phyloP scores from a whole-genome alignment of 2,797 vertebrate species.

The Xenentodon cancila region DNA sequence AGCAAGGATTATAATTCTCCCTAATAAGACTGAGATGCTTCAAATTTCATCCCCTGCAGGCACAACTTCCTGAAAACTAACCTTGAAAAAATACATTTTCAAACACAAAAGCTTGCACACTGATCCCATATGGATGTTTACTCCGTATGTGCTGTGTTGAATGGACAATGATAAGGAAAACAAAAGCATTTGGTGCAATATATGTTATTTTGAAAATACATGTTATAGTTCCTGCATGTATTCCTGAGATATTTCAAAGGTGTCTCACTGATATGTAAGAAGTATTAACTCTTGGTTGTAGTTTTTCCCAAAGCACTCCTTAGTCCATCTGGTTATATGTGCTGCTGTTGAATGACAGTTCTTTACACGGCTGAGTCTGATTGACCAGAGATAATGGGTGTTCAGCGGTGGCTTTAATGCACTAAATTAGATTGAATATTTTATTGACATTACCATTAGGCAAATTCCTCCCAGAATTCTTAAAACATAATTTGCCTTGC shows the following conservation, averaged over 20 bases:
- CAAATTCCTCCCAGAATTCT: too few relatives aligned
- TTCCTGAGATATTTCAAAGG: slow-evolving; percentile 33
- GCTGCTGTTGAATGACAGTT: too few relatives aligned
- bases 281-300: too few relatives aligned
- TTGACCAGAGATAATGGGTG: too few relatives aligned
- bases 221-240: slow-evolving; percentile 2
- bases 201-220: slow-evolving; percentile 35
- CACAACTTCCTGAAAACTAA: slow-evolving; percentile 2
- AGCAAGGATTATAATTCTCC: slow-evolving; percentile 57
- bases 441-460: too few relatives aligned
- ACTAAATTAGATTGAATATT: too few relatives aligned
- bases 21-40: slow-evolving; percentile 17
- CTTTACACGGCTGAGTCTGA: too few relatives aligned
- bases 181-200: slow-evolving; percentile 22
- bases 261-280: slow-evolving; percentile 1
- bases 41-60: neutral
- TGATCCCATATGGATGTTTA: slow-evolving; percentile 38
- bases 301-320: too few relatives aligned
- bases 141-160: slow-evolving; percentile 19
- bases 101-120: slow-evolving; percentile 15
- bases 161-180: slow-evolving; percentile 21
- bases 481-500: too few relatives aligned
- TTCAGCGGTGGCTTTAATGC: too few relatives aligned
- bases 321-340: too few relatives aligned
- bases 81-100: slow-evolving; percentile 16